phyloP scores from a whole-genome alignment of 2,888 invertebrate species.

The Eupithecia exiguata region DNA sequence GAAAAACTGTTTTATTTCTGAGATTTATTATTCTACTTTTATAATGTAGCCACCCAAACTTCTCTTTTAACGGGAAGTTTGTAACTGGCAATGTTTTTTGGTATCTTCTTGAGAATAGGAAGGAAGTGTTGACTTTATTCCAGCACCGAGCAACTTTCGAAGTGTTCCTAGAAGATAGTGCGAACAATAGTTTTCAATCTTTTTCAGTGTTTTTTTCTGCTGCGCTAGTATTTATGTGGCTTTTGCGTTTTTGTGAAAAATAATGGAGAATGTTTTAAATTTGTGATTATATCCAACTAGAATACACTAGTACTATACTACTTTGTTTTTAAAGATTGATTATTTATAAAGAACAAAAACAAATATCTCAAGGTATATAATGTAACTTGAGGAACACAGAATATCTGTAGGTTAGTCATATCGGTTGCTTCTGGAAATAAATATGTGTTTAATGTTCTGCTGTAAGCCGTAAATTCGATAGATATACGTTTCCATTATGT shows the following conservation, averaged over 20 bases:
- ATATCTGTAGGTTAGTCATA: neutral
- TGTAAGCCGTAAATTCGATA: neutral
- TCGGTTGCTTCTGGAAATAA: neutral
- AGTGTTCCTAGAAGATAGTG: conserved; percentile 16
- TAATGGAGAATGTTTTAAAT: neutral
- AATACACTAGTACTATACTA: neutral
- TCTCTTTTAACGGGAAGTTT: conserved; percentile 1
- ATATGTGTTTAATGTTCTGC: neutral
- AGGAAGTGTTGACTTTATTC: conserved; percentile 17
- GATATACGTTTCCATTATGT: neutral
- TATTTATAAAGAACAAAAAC: no score
- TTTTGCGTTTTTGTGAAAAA: neutral
- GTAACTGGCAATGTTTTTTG: conserved; percentile 10
- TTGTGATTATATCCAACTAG: neutral
- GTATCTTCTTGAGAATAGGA: conserved; percentile 8
- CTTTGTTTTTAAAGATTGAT: no score
- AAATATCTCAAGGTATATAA: neutral
- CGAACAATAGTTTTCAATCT: conserved; percentile 13
- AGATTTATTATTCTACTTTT: neutral
- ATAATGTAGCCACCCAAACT: conserved; percentile 7
- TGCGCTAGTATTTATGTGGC: neutral
- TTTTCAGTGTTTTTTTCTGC: neutral
- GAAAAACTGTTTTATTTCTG: conserved; percentile 2
- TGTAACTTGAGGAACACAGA: neutral
- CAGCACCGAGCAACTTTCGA: conserved; percentile 10